Base-by-base conservation (phyloP, 1,140 invertebrate genomes). In the Propsilocerus akamusi region DNA sequence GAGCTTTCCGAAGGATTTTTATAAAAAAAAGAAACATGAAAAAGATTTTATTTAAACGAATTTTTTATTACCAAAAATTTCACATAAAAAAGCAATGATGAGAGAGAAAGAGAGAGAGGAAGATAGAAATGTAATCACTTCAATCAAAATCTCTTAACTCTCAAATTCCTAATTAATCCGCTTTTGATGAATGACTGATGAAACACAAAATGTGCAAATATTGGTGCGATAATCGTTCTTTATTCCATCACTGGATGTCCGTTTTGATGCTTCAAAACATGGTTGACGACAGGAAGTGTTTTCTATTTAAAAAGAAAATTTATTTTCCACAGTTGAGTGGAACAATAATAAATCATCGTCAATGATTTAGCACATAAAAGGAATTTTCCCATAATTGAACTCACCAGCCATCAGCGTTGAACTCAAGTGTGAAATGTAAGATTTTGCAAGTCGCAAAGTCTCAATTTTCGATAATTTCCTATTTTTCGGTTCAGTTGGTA, bases 391-490 rank as follows among this genome's bases (percentile, higher is more conserved):
- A 34, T 5, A 37, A 48, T 25, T n/a, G 23, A 49, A 48, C 48
- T 55, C 60, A 74, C 79, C 80, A 50, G 73, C 75, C 25, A 77
- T 65, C 5, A 87, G 67, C 54, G 83, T 73, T 46, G 82, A 79
- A 26, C 76, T 80, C 37, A 96, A 72, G 64, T 96, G 92, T 30
- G 77, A 80, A 51, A 96, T 96, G 63, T 97, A 96, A 62, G 86
- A 90, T 51, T 83, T 82, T 5, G 91, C 92, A 47, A 96, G 71
- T 48, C 88, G 74, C 6, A 97, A 68, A 17, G 89, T 93, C 72
- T 96, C 92, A 51, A 96, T 95, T 74, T 97, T 96, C 41, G 88
- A 94, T 46, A 96, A 72, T 66, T 95, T 95, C 48, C 89, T 72
- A 61, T 96, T 83, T 0, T 78, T 78, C 1, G 91, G 91, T 61